Evolutionary conservation across 1,140 invertebrate species (phyloP).

Genomic region (Conus ventricosus): DNA sequence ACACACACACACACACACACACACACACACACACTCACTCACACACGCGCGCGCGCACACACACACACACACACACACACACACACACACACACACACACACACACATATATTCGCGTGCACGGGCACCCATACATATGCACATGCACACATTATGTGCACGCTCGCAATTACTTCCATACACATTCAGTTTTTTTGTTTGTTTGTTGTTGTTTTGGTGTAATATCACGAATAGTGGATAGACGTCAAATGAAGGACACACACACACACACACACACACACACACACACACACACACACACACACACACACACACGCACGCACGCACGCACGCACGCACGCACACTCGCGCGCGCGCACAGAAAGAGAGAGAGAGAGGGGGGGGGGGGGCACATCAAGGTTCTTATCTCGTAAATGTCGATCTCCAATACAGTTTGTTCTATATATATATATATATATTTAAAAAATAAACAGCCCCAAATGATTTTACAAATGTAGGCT

Average conservation of each 20-base stretch:
- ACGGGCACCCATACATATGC: background rate
- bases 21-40: constrained; percentile 2
- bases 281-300: constrained; percentile 15
- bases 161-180: background rate
- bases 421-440: no score
- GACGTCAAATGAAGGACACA: no score
- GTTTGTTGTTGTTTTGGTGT: no score
- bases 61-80: background rate
- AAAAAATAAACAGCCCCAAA: no score
- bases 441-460: no score
- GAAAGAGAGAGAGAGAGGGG: constrained; percentile 1
- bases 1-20: constrained; percentile 8
- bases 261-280: background rate
- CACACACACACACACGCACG: constrained; percentile 6
- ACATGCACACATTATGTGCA: background rate
- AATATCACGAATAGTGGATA: no score
- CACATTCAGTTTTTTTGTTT: no score
- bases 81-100: constrained; percentile 15
- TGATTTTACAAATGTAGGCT: no score
- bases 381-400: no score
- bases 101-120: no score
- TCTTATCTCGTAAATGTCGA: no score
- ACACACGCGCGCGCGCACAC: background rate
- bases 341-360: background rate
- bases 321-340: background rate